These are phyloP conservation scores for Bubo blakistoni DNA, from an alignment of 2,113 vertebrate genomes.

Conservation along the genomic window DNA sequence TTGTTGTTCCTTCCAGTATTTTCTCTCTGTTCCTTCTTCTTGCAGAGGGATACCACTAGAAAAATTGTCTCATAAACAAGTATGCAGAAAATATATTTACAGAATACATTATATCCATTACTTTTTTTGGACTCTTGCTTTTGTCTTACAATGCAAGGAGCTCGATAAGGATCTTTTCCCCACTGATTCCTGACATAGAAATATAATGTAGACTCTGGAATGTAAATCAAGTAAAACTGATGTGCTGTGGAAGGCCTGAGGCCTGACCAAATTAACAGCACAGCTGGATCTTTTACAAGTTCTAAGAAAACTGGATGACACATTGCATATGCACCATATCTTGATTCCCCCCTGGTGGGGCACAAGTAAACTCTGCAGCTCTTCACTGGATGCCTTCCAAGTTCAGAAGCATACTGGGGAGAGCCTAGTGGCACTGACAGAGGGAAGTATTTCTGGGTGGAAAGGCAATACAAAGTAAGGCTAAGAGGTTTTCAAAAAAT, in stretches of 20 bases:
- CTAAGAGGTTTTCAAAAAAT: background rate
- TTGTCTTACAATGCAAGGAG: background rate
- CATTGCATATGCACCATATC: background rate
- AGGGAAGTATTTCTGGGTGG: background rate
- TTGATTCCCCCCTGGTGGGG: background rate
- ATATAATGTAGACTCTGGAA: background rate
- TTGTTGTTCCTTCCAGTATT: background rate
- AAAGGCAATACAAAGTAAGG: background rate
- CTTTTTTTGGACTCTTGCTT: background rate
- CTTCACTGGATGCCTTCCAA: background rate
- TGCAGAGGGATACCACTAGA: background rate
- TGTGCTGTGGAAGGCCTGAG: background rate
- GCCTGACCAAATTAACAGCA: constrained; percentile 4
- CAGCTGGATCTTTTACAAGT: constrained; percentile 2
- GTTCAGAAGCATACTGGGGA: background rate
- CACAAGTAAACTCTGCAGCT: background rate
- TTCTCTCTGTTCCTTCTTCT: background rate
- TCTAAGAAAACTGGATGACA: background rate
- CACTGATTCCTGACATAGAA: background rate
- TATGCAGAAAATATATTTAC: background rate
- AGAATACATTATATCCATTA: background rate
- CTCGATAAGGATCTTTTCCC: background rate
- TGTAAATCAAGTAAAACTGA: constrained; percentile 11
- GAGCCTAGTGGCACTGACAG: background rate
- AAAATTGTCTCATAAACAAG: background rate